Conservation (phyloP, 2,888 invertebrate species). For the Hemithea aestivaria region DNA sequence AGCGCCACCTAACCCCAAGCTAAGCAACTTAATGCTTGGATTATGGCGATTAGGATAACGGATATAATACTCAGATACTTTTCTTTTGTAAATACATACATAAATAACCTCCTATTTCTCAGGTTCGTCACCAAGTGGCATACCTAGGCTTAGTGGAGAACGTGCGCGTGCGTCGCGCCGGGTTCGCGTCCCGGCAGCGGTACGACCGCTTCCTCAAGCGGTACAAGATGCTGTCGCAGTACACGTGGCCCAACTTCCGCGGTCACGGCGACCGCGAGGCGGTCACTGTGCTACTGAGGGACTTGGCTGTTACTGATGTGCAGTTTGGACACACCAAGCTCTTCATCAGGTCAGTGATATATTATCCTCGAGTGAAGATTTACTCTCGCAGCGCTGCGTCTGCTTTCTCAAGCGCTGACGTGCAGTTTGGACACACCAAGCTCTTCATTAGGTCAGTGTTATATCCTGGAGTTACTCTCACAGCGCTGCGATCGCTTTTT, state of each 20-base stretch:
- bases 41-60: too few relatives aligned
- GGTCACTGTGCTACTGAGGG: constrained; percentile 89
- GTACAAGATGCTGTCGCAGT: constrained; percentile 97
- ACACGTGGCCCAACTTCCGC: constrained; percentile 98
- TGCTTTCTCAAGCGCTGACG: constrained; percentile 95
- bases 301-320: constrained; percentile 88
- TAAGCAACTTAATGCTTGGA: too few relatives aligned
- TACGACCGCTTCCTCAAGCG: constrained; percentile 96
- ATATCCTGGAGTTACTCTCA: too few relatives aligned
- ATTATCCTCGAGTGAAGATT: too few relatives aligned
- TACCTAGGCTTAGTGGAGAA: constrained; percentile 97
- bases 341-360: constrained; percentile 85
- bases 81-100: too few relatives aligned
- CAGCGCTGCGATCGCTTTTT: constrained; percentile 96
- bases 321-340: constrained; percentile 97
- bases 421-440: constrained; percentile 97
- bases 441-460: constrained; percentile 88
- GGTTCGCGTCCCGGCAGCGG: constrained; percentile 96
- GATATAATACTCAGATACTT: too few relatives aligned
- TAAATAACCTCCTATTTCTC: neutral
- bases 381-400: constrained; percentile 94
- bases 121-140: constrained; percentile 84
- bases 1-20: too few relatives aligned
- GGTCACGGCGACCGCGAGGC: constrained; percentile 89
- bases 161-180: constrained; percentile 96